Percentiles rank a stretch among this genome's conserved stretches.
Evolutionary conservation across 2,113 vertebrate genomes (phyloP).

Genomic region (Agelaius phoeniceus): DNA sequence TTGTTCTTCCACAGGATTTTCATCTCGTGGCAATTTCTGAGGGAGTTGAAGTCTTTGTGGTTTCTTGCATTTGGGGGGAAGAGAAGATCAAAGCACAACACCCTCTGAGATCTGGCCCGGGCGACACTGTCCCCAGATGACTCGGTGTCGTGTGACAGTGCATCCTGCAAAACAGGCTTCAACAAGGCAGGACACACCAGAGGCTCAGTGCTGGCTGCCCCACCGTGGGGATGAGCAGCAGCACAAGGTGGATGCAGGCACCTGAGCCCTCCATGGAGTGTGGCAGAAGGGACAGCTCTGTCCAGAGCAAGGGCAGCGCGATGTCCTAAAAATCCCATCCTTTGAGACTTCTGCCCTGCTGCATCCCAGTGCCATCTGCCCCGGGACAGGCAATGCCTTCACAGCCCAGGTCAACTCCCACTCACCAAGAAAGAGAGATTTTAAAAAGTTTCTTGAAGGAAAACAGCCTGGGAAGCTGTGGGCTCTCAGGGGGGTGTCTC

Average conservation of each 20-base stretch:
- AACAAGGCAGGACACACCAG: not conserved
- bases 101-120: constrained; percentile 6
- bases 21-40: constrained; percentile 9
- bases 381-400: not conserved
- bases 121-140: not conserved
- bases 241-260: not conserved
- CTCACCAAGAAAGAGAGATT: not conserved
- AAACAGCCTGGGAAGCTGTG: not conserved
- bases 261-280: rapidly evolving
- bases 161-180: not conserved
- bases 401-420: rapidly evolving
- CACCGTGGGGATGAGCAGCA: not conserved
- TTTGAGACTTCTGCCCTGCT: not conserved
- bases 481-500: not conserved
- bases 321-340: not conserved
- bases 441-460: not conserved
- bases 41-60: constrained; percentile 17
- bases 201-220: not conserved
- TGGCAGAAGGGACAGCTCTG: rapidly evolving
- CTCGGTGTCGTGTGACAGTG: not conserved
- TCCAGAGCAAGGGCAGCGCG: not conserved
- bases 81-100: constrained; percentile 14
- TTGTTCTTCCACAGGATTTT: constrained; percentile 40
- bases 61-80: constrained; percentile 1
- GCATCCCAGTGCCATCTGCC: not conserved